phyloP scores from a whole-genome alignment of 1,140 invertebrate species.

The Microplitis demolitor region DNA sequence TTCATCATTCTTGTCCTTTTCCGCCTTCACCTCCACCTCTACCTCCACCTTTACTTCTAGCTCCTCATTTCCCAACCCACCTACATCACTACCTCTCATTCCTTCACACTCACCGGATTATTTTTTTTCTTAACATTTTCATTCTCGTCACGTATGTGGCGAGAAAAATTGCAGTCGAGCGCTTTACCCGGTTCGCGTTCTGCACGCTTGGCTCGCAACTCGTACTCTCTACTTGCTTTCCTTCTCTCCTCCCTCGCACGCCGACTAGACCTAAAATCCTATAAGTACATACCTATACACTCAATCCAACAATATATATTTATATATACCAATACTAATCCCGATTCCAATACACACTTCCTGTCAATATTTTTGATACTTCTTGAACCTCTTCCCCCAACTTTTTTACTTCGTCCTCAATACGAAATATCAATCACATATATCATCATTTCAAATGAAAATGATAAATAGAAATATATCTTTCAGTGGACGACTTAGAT shows the following conservation, averaged over 20 bases:
- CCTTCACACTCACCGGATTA: neutral
- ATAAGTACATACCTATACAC: neutral
- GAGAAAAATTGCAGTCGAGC: conserved; percentile 64
- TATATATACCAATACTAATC: neutral
- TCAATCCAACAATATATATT: neutral
- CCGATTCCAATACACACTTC: neutral
- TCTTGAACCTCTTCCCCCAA: no score
- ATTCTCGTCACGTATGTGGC: conserved; percentile 63
- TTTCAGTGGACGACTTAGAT: neutral
- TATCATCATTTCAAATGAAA: no score
- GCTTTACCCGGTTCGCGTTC: conserved; percentile 61
- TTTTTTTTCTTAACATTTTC: conserved; percentile 47
- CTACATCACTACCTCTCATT: conserved; percentile 13
- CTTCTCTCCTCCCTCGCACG: neutral
- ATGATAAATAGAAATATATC: no score
- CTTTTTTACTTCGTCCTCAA: no score
- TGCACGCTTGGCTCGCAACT: conserved; percentile 52
- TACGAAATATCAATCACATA: no score
- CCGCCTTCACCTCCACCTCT: conserved; percentile 14
- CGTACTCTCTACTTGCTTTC: conserved; percentile 10
- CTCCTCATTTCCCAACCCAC: neutral
- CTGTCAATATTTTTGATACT: neutral
- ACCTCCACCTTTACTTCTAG: neutral
- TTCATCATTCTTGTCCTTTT: conserved; percentile 16
- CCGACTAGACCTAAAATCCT: conserved; percentile 4